Evolutionary conservation across 2,113 vertebrate genomes (phyloP).

Genomic region (Steatornis caripensis): DNA sequence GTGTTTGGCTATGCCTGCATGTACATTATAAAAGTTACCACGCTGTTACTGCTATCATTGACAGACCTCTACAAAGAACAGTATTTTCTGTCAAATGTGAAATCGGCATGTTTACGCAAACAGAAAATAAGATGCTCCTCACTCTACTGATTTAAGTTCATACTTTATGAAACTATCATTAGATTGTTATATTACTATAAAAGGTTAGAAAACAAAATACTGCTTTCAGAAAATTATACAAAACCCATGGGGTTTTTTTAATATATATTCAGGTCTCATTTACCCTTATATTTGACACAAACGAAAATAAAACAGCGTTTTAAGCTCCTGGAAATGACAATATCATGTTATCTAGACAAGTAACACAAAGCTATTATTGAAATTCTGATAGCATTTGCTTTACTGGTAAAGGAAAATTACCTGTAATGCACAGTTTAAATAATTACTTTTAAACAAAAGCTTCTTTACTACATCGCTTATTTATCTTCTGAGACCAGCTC

Average conservation of each 20-base stretch:
- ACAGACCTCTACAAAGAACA: slow-evolving; percentile 42
- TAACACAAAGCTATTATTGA: slow-evolving; percentile 68
- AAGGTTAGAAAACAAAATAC: slow-evolving; percentile 36
- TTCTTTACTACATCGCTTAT: slow-evolving; percentile 69
- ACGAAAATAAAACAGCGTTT: slow-evolving; percentile 67
- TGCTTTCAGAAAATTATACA: slow-evolving; percentile 23
- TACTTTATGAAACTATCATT: slow-evolving; percentile 45
- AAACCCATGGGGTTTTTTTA: background rate
- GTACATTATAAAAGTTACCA: background rate
- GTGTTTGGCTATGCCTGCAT: background rate
- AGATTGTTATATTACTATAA: slow-evolving; percentile 51
- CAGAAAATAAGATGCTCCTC: slow-evolving; percentile 49
- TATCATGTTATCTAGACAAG: slow-evolving; percentile 67
- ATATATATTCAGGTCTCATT: slow-evolving; percentile 55
- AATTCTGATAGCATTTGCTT: slow-evolving; percentile 77
- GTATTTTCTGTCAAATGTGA: slow-evolving; percentile 17
- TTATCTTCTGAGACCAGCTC: slow-evolving; percentile 73
- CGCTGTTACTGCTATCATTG: background rate
- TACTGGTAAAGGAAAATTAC: slow-evolving; percentile 78
- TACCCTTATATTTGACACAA: slow-evolving; percentile 51
- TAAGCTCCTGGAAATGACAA: slow-evolving; percentile 70
- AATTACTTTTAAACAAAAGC: slow-evolving; percentile 84
- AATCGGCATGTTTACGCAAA: slow-evolving; percentile 41
- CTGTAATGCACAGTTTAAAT: slow-evolving; percentile 82
- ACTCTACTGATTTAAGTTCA: slow-evolving; percentile 39